phyloP scores from a whole-genome alignment of 2,888 invertebrate genomes.

The Meiosimyza platycephala region DNA sequence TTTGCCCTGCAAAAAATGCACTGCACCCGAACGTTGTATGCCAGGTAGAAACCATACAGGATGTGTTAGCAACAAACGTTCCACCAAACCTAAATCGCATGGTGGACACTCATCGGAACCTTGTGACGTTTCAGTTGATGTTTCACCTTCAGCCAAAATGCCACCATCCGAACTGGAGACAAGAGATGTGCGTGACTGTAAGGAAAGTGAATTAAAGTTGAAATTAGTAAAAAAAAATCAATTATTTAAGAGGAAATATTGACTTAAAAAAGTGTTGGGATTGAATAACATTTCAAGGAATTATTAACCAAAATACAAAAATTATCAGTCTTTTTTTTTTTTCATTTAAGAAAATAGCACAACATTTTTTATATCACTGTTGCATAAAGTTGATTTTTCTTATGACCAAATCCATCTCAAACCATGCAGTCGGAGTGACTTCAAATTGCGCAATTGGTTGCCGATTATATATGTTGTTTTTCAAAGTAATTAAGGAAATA shows the following conservation, averaged over 20 bases:
- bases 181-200: slow-evolving; percentile 67
- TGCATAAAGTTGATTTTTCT: too few relatives aligned
- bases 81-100: slow-evolving; percentile 86
- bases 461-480: too few relatives aligned
- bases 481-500: too few relatives aligned
- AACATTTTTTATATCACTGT: too few relatives aligned
- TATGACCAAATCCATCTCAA: too few relatives aligned
- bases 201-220: slow-evolving; percentile 40
- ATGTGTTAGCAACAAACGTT: slow-evolving; percentile 89
- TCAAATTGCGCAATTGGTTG: too few relatives aligned
- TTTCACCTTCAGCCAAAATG: slow-evolving; percentile 71
- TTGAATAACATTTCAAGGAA: neutral
- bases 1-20: slow-evolving; percentile 92
- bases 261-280: neutral
- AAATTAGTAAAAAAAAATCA: slow-evolving; percentile 28
- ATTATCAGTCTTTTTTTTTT: too few relatives aligned
- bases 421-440: too few relatives aligned
- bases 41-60: slow-evolving; percentile 97
- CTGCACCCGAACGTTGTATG: slow-evolving; percentile 91
- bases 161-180: slow-evolving; percentile 70
- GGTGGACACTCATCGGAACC: slow-evolving; percentile 73
- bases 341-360: too few relatives aligned
- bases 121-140: slow-evolving; percentile 74
- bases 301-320: neutral
- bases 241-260: neutral